A percentile compares a stretch with the other conserved stretches of the same genome.
phyloP scores from a whole-genome alignment of 2,888 invertebrate genomes.

The Steromphala cineraria region DNA sequence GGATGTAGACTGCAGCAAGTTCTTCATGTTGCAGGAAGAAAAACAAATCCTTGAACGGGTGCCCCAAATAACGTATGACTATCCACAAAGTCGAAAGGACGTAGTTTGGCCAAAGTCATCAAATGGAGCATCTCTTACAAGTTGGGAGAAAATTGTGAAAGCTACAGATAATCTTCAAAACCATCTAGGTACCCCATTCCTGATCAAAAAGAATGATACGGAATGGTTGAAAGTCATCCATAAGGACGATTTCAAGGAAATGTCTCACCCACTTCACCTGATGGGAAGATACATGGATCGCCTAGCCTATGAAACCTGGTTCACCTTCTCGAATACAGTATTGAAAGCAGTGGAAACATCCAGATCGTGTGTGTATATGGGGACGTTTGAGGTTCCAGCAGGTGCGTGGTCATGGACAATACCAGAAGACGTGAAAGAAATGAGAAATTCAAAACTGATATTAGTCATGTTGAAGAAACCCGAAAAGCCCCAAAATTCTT shows the following conservation, averaged over 20 bases:
- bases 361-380: conserved; percentile 11
- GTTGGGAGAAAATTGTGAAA: conserved; percentile 14
- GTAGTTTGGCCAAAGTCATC: background rate
- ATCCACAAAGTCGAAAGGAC: background rate
- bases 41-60: background rate
- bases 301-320: conserved; percentile 20
- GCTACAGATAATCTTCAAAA: conserved; percentile 15
- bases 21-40: conserved; percentile 25
- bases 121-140: conserved; percentile 12
- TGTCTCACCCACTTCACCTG: conserved; percentile 27
- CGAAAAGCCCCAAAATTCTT: background rate
- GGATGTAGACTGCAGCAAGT: conserved; percentile 10
- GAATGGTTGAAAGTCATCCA: conserved; percentile 25
- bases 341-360: conserved; percentile 7
- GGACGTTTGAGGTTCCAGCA: conserved; percentile 3
- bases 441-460: background rate
- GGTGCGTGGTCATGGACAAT: conserved; percentile 28
- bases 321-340: conserved; percentile 15
- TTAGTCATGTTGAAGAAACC: background rate
- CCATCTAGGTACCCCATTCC: conserved; percentile 19
- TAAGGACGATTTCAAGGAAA: conserved; percentile 22
- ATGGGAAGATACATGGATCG: conserved; percentile 21
- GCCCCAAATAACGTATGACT: background rate
- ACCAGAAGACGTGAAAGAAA: background rate
- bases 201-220: conserved; percentile 12